phyloP scores from a whole-genome alignment of 2,888 invertebrate genomes.

The Tortricodes alternella region DNA sequence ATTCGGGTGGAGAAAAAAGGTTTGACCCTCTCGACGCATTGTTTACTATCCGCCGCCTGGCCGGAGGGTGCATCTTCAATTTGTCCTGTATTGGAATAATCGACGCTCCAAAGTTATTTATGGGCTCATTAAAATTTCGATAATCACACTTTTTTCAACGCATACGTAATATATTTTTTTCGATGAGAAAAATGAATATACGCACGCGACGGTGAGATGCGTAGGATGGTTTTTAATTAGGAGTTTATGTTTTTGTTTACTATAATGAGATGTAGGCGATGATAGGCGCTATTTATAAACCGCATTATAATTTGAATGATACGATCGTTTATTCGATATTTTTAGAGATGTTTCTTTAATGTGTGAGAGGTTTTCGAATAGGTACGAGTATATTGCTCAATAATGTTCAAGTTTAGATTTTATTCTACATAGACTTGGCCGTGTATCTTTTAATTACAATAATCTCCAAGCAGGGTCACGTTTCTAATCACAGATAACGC shows the following conservation, averaged over 20 bases:
- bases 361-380: neutral
- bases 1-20: conserved; percentile 66
- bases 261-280: conserved; percentile 25
- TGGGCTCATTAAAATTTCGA: conserved; percentile 75
- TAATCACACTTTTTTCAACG: conserved; percentile 59
- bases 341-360: neutral
- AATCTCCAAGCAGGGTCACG: neutral
- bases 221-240: conserved; percentile 69
- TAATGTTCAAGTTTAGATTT: too few species aligned
- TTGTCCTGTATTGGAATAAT: conserved; percentile 75
- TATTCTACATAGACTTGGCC: too few species aligned
- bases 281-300: conserved; percentile 21
- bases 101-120: conserved; percentile 69
- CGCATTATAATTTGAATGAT: conserved; percentile 5
- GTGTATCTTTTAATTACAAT: too few species aligned
- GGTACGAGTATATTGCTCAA: neutral
- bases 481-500: conserved; percentile 10
- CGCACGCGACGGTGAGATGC: conserved; percentile 35
- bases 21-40: conserved; percentile 66
- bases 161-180: conserved; percentile 35
- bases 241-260: conserved; percentile 29
- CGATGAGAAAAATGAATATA: conserved; percentile 27
- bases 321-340: neutral
- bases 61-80: conserved; percentile 72
- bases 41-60: conserved; percentile 52